Evolutionary conservation across 2,113 vertebrate genomes (phyloP).

Genomic region (Trichomycterus rosablanca): DNA sequence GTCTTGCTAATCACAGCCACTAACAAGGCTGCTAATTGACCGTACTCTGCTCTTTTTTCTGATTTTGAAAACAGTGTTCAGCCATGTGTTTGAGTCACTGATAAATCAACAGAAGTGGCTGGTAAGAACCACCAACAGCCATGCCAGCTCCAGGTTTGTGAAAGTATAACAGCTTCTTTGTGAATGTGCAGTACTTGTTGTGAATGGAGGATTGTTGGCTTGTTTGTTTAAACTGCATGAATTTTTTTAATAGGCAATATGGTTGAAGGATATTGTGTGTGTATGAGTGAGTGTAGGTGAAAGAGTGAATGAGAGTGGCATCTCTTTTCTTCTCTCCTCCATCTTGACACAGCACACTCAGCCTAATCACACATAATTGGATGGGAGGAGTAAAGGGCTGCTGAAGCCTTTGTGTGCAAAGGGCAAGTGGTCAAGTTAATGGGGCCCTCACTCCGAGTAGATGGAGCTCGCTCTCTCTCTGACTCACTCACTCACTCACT

Average conservation of each 20-base stretch:
- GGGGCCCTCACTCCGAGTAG: conserved; percentile 61
- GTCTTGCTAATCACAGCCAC: conserved; percentile 40
- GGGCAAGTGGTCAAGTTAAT: conserved; percentile 54
- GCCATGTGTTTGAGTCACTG: conserved; percentile 21
- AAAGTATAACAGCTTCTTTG: not conserved
- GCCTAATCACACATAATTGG: conserved; percentile 94
- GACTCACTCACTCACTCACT: conserved; percentile 59
- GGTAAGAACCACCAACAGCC: not conserved
- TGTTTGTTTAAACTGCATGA: conserved; percentile 54
- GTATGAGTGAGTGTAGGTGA: not conserved
- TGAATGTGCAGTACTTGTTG: conserved; percentile 30
- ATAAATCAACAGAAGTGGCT: conserved; percentile 28
- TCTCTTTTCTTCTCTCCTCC: conserved; percentile 69
- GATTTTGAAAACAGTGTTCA: conserved; percentile 38
- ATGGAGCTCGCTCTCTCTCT: conserved; percentile 51
- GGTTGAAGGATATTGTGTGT: conserved; percentile 17
- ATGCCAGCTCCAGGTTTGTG: not conserved
- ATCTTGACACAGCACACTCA: conserved; percentile 90
- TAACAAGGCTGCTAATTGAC: conserved; percentile 42
- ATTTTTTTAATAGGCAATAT: conserved; percentile 1
- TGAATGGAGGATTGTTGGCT: conserved; percentile 41
- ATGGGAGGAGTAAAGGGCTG: conserved; percentile 84
- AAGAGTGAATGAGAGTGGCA: conserved; percentile 21
- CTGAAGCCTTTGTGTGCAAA: conserved; percentile 76
- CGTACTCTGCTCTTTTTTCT: conserved; percentile 17